These are phyloP conservation scores for Selene dorsalis DNA, from an alignment of 2,797 vertebrate genomes.

Conservation along the genomic window DNA sequence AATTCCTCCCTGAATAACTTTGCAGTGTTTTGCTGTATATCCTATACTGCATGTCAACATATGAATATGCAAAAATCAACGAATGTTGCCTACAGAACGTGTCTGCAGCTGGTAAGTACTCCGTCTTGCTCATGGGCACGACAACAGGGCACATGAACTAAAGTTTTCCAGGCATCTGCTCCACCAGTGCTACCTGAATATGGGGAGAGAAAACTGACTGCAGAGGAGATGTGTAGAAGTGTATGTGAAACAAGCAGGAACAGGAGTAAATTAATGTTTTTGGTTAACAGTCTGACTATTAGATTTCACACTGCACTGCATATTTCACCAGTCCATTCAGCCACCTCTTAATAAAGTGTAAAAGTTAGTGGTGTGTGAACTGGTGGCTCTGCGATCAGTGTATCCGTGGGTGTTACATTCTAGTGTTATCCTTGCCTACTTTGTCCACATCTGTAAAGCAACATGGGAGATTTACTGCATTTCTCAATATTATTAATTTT, in stretches of 20 bases:
- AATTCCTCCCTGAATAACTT: slow-evolving; percentile 6
- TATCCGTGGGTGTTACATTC: background rate
- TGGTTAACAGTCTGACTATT: slow-evolving; percentile 6
- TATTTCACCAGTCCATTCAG: slow-evolving; percentile 32
- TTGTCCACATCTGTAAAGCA: slow-evolving; percentile 13
- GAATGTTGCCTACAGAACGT: background rate
- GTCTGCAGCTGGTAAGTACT: background rate
- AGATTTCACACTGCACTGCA: slow-evolving; percentile 21
- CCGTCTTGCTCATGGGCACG: background rate
- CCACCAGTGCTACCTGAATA: background rate
- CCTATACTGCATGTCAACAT: background rate
- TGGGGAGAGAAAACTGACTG: background rate
- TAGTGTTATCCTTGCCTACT: background rate
- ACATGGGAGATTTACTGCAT: background rate
- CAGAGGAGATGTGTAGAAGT: background rate
- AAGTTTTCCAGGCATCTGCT: background rate
- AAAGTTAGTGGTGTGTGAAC: slow-evolving; percentile 6
- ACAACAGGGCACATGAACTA: background rate
- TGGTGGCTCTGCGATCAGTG: background rate
- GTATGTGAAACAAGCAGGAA: slow-evolving; percentile 23
- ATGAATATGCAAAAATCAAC: background rate
- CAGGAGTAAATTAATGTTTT: slow-evolving; percentile 21
- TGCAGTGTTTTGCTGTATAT: background rate
- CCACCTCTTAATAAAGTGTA: background rate
- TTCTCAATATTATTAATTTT: background rate